Percentiles rank a stretch among this genome's conserved stretches.
Conservation (phyloP, 2,888 invertebrate species). For the Diarsia rubi region DNA sequence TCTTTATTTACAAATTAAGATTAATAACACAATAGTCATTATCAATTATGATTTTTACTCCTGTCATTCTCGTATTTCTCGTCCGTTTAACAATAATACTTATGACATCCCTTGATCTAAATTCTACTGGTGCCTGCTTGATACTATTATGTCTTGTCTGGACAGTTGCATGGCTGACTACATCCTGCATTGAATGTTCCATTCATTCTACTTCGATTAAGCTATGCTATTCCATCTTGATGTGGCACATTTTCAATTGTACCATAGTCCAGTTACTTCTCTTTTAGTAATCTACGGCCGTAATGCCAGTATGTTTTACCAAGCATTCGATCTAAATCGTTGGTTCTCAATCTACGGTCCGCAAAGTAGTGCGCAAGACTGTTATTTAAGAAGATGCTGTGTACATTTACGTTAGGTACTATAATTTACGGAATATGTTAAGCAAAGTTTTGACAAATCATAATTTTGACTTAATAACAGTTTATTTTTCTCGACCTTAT, state of each 20-base stretch:
- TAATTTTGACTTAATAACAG: no score
- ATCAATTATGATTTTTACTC: not conserved
- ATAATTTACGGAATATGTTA: no score
- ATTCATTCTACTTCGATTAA: constrained; percentile 27
- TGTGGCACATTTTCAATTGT: constrained; percentile 18
- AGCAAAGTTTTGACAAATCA: no score
- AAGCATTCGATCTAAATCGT: constrained; percentile 17
- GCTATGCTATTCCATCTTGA: constrained; percentile 14
- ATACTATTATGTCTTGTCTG: not conserved
- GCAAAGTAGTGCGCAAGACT: not conserved
- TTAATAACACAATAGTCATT: no score
- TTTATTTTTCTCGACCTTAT: not conserved
- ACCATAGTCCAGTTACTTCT: constrained; percentile 5
- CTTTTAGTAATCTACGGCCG: constrained; percentile 1
- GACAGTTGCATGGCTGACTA: not conserved
- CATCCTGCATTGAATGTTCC: constrained; percentile 22
- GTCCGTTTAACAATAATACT: not conserved
- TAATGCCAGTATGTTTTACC: constrained; percentile 36
- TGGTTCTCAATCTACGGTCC: not conserved
- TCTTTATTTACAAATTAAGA: not conserved
- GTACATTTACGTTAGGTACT: no score
- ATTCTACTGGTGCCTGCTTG: not conserved
- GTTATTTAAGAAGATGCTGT: not conserved
- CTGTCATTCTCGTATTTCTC: not conserved
- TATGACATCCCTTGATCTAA: not conserved